Evolutionary conservation across 1,140 invertebrate genomes (phyloP).

Genomic region (Maniola jurtina): DNA sequence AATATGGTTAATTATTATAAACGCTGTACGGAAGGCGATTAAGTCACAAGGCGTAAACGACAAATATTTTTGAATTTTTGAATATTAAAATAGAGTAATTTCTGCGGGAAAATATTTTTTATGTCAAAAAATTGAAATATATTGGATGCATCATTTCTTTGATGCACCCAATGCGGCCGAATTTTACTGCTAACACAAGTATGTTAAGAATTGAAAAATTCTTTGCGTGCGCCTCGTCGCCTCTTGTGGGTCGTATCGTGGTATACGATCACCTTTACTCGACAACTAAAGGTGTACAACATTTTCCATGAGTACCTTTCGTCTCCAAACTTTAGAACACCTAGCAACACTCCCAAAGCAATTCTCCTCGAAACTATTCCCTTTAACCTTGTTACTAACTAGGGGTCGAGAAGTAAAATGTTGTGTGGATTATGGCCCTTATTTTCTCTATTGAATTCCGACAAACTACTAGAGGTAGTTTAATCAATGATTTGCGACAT

Average conservation of each 20-base stretch:
- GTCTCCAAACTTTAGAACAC: conserved; percentile 65
- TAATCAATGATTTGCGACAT: neutral
- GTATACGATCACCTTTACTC: conserved; percentile 12
- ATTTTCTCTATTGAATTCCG: conserved; percentile 60
- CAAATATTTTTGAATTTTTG: too few relatives aligned
- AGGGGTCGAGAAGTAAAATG: conserved; percentile 47
- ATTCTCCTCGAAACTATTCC: conserved; percentile 60
- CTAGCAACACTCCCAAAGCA: conserved; percentile 54
- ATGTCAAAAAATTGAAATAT: too few relatives aligned
- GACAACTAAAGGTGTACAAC: conserved; percentile 51
- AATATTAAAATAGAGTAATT: too few relatives aligned
- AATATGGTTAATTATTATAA: too few relatives aligned
- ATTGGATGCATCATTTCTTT: too few relatives aligned
- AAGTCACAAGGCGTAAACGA: too few relatives aligned
- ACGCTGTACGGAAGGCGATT: too few relatives aligned
- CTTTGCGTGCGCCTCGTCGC: too few relatives aligned
- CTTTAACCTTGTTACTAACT: conserved; percentile 67
- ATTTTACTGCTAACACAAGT: too few relatives aligned
- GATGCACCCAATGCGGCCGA: too few relatives aligned
- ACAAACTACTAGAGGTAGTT: conserved; percentile 17
- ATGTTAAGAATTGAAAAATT: too few relatives aligned
- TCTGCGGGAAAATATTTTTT: too few relatives aligned
- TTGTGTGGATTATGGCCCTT: conserved; percentile 52
- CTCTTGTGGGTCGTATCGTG: neutral
- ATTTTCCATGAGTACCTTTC: conserved; percentile 49